Conservation (phyloP, 2,888 invertebrate species). For the Sceliomorpha sp. region DNA sequence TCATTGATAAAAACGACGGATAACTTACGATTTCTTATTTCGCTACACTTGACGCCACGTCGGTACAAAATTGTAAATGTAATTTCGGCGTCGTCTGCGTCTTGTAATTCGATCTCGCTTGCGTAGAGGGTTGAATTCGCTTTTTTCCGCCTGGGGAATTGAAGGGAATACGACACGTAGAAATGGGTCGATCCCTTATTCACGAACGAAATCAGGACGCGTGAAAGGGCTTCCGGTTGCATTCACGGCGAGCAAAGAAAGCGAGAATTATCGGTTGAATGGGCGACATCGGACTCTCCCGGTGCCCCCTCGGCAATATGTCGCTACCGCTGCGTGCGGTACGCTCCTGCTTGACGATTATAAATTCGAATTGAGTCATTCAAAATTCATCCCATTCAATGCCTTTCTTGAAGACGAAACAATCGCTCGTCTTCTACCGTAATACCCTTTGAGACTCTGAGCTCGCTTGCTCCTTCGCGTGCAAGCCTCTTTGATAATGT, state of each 20-base stretch:
- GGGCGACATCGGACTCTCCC: constrained; percentile 46
- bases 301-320: constrained; percentile 29
- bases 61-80: constrained; percentile 20
- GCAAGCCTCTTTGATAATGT: too few species aligned
- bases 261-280: constrained; percentile 73
- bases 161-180: constrained; percentile 31
- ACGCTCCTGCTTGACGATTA: constrained; percentile 60
- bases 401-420: constrained; percentile 42
- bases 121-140: background rate
- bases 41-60: constrained; percentile 3
- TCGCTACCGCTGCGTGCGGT: constrained; percentile 47
- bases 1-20: background rate
- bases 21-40: constrained; percentile 10
- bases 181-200: constrained; percentile 37
- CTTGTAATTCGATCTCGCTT: constrained; percentile 27
- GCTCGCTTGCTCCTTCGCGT: too few species aligned
- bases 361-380: constrained; percentile 70
- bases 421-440: constrained; percentile 33
- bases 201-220: constrained; percentile 61
- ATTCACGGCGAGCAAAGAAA: constrained; percentile 69
- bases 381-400: constrained; percentile 49
- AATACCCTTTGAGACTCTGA: constrained; percentile 29
- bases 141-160: constrained; percentile 6
- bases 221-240: constrained; percentile 75
- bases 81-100: constrained; percentile 18